A percentile compares a stretch with the other conserved stretches of the same genome.
phyloP scores from a whole-genome alignment of 2,888 invertebrate species.

The Ectropis crepuscularia region DNA sequence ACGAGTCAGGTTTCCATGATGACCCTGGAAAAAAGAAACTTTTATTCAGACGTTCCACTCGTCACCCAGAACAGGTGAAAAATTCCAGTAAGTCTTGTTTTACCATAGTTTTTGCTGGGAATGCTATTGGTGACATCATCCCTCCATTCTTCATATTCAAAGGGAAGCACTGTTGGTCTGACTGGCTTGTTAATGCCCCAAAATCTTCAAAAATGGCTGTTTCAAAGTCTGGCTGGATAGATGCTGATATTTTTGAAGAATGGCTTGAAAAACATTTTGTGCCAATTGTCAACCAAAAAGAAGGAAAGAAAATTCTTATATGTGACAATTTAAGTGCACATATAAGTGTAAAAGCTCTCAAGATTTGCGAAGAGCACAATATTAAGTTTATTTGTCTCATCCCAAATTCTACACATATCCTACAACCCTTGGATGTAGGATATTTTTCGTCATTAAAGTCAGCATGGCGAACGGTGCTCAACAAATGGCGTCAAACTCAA shows the following conservation, averaged over 20 bases:
- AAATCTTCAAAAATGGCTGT: conserved; percentile 23
- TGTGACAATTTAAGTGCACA: conserved; percentile 38
- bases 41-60: conserved; percentile 1
- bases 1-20: conserved; percentile 30
- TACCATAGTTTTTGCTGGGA: conserved; percentile 32
- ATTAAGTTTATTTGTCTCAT: conserved; percentile 35
- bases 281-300: conserved; percentile 30
- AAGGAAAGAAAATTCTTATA: conserved; percentile 34
- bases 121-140: conserved; percentile 31
- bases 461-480: conserved; percentile 33
- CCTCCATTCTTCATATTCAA: conserved; percentile 33
- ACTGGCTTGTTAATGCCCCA: conserved; percentile 30
- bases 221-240: conserved; percentile 30
- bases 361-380: conserved; percentile 33
- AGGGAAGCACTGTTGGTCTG: conserved; percentile 31
- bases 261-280: conserved; percentile 35
- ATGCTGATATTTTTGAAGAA: conserved; percentile 35
- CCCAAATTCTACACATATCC: conserved; percentile 34
- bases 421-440: conserved; percentile 37
- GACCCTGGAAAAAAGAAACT: conserved; percentile 24
- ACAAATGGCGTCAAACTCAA: conserved; percentile 33
- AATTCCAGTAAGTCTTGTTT: conserved; percentile 28
- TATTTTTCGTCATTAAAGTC: conserved; percentile 34
- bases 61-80: conserved; percentile 28
- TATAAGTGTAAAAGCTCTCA: conserved; percentile 32